Evolutionary conservation across 2,888 invertebrate species (phyloP).

Genomic region (Leptopterna dolabrata): DNA sequence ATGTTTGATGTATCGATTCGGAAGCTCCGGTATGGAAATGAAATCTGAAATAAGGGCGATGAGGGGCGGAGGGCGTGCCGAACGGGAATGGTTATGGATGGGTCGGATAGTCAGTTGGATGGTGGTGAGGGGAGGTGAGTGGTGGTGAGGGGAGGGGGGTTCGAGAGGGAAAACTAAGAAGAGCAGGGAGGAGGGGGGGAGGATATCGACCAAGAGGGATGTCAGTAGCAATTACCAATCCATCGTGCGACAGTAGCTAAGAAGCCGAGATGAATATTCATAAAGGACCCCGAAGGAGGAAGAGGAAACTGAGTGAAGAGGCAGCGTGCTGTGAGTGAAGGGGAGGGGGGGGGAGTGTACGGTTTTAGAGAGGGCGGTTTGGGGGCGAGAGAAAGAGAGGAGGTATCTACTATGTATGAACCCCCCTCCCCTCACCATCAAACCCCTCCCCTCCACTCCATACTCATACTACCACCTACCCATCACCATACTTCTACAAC

Average conservation of each 20-base stretch:
- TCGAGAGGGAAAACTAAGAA: neutral
- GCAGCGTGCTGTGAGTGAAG: neutral
- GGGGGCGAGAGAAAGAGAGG: conserved; percentile 50
- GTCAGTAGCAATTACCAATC: conserved; percentile 62
- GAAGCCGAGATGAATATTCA: conserved; percentile 62
- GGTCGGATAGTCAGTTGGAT: conserved; percentile 33
- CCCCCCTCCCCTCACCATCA: conserved; percentile 35
- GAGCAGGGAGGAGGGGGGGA: conserved; percentile 15
- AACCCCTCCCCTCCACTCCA: neutral
- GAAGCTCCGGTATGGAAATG: conserved; percentile 54
- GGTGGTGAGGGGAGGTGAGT: neutral
- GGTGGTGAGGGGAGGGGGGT: neutral
- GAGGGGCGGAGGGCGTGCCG: neutral
- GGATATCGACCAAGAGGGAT: conserved; percentile 58
- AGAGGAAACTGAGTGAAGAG: conserved; percentile 31
- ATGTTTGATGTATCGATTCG: conserved; percentile 55
- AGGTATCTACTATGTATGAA: conserved; percentile 57
- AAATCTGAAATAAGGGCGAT: conserved; percentile 51
- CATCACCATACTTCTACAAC: neutral
- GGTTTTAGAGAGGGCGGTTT: conserved; percentile 14
- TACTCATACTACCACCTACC: conserved; percentile 6
- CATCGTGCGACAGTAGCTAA: conserved; percentile 61
- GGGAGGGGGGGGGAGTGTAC: neutral
- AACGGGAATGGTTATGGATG: conserved; percentile 44
- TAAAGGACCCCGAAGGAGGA: conserved; percentile 55